Evolutionary conservation across 2,797 vertebrate genomes (phyloP), one percentile per base, ranked within the genome.

Genomic region (Sebastes cheni): DNA sequence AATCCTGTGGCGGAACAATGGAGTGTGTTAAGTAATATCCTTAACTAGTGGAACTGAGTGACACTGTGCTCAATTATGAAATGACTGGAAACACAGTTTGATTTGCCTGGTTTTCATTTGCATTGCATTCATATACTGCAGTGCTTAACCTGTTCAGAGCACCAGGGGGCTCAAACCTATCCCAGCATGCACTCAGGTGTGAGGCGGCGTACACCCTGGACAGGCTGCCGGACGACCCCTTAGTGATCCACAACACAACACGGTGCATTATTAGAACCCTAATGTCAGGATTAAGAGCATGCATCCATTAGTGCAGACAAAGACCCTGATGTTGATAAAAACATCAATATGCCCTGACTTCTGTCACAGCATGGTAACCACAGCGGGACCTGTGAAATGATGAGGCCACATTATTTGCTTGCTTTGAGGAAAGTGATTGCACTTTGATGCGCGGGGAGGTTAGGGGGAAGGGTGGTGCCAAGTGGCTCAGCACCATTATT

Each of bases 401-500:
- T 61, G 83, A 84, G 74, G 74, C 77, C 81, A 77, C 85, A 78
- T 91, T 72, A 90, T 74, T 46, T 64, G 50, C 75, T 77, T 72
- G 78, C 85, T 90, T 88, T 83, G 77, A 88, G 75, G 52, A 82
- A 52, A 82, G 67, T 69, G 77, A 89, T 86, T 87, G 79, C 73
- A 67, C 81, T 83, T 89, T 87, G 88, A 90, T 89, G 81, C 8
- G 20, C 4, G 22, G 80, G 83, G 86, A 84, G 80, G 81, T 80
- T 62, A 65, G 46, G 67, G 85, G 75, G 67, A 74, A 60, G 50
- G 77, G 70, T 67, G 70, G 77, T 87, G 86, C 86, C 89, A 92
- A 89, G 81, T 82, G 86, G 79, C 89, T 56, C 79, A 73, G 88
- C 79, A 75, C 87, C 85, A 88, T 94, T 92, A 91, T 90, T 93